These are phyloP conservation scores for Noctilio leporinus DNA, from an alignment of 2,113 vertebrate species.

Conservation along the genomic window DNA sequence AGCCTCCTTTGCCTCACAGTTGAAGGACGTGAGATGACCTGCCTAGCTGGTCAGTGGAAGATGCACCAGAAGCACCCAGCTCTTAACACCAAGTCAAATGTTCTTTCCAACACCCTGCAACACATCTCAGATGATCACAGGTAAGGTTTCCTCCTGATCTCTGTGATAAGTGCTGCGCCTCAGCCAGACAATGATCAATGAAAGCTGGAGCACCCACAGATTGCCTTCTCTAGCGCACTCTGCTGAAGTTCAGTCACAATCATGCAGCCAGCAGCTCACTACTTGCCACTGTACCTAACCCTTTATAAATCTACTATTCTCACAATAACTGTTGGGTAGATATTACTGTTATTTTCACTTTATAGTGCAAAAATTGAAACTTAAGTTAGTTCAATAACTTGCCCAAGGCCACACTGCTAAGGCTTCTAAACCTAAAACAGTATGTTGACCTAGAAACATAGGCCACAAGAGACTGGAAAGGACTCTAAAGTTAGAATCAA, in stretches of 20 bases:
- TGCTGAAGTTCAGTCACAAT: neutral
- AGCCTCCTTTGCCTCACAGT: neutral
- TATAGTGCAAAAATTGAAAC: neutral
- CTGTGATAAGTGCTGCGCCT: neutral
- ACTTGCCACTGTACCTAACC: neutral
- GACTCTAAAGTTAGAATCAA: neutral
- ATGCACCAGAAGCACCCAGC: neutral
- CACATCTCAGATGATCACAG: neutral
- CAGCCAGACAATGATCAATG: neutral
- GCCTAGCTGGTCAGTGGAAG: neutral
- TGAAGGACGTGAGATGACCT: neutral
- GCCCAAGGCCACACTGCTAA: neutral
- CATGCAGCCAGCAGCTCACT: neutral
- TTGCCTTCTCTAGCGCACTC: neutral
- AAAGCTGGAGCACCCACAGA: neutral
- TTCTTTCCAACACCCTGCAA: neutral
- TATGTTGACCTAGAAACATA: neutral
- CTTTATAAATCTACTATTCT: neutral
- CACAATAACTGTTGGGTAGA: neutral
- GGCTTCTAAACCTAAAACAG: neutral
- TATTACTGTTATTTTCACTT: neutral
- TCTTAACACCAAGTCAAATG: neutral
- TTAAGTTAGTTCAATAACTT: neutral
- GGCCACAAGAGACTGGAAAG: neutral
- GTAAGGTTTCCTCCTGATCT: neutral